phyloP scores from a whole-genome alignment of 2,888 invertebrate species.

The Caenorhabditis wallacei region DNA sequence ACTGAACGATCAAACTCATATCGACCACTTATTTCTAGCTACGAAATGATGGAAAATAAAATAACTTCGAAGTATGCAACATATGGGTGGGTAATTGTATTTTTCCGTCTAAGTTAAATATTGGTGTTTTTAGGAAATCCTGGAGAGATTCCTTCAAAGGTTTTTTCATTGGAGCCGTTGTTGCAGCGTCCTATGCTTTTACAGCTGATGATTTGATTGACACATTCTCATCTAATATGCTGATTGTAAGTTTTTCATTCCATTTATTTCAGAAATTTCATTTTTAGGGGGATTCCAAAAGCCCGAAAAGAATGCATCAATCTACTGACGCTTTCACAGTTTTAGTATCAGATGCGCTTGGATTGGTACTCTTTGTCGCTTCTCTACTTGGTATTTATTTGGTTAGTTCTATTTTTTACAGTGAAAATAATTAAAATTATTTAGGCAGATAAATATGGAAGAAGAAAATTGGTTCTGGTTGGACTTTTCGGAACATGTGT shows the following conservation, averaged over 20 bases:
- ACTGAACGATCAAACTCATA: slow-evolving; percentile 38
- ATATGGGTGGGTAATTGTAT: slow-evolving; percentile 30
- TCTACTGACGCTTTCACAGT: slow-evolving; percentile 50
- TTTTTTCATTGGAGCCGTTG: slow-evolving; percentile 78
- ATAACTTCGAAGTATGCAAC: slow-evolving; percentile 22
- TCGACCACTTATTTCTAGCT: slow-evolving; percentile 49
- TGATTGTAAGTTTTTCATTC: slow-evolving; percentile 66
- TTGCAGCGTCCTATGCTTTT: slow-evolving; percentile 80
- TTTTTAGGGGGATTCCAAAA: slow-evolving; percentile 34
- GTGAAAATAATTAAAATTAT: not conserved
- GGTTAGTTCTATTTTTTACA: slow-evolving; percentile 7
- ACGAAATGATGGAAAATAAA: slow-evolving; percentile 53
- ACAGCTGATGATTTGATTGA: slow-evolving; percentile 82
- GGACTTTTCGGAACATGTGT: slow-evolving; percentile 79
- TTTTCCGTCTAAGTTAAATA: not conserved
- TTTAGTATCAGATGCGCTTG: slow-evolving; percentile 56
- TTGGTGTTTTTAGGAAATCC: slow-evolving; percentile 25
- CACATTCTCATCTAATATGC: slow-evolving; percentile 80
- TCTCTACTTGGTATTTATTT: slow-evolving; percentile 54
- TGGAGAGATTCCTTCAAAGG: slow-evolving; percentile 74
- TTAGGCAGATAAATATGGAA: slow-evolving; percentile 80
- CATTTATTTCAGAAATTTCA: not conserved
- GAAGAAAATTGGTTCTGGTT: slow-evolving; percentile 75
- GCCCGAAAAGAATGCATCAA: slow-evolving; percentile 31
- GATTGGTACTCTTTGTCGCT: slow-evolving; percentile 55